Evolutionary conservation across 2,797 vertebrate species (phyloP).

Genomic region (Apodemus agrarius): DNA sequence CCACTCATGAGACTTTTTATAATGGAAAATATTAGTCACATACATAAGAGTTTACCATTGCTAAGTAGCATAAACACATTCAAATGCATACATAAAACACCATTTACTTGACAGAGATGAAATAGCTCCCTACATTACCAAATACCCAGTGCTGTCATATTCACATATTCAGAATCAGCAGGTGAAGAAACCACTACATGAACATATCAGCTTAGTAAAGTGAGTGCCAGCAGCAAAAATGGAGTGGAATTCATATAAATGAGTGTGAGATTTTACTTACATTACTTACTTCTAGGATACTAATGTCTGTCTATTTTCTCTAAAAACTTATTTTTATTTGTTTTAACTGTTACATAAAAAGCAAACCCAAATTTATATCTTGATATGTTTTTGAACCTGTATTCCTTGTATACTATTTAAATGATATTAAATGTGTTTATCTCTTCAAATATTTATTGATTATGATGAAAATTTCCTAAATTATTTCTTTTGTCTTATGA

Average conservation of each 20-base stretch:
- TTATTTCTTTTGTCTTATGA: neutral
- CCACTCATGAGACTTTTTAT: constrained; percentile 25
- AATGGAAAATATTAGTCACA: neutral
- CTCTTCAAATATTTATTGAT: neutral
- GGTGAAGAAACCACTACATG: neutral
- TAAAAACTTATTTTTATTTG: neutral
- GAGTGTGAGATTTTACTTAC: neutral
- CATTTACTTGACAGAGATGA: neutral
- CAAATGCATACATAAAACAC: neutral
- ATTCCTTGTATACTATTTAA: neutral
- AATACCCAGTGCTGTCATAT: neutral
- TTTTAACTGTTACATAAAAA: neutral
- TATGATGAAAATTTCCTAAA: neutral
- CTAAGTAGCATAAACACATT: neutral
- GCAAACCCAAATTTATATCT: neutral
- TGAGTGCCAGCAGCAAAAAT: neutral
- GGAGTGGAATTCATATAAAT: neutral
- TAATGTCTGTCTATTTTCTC: neutral
- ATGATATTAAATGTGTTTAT: neutral
- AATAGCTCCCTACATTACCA: constrained; percentile 9
- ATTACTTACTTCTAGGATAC: neutral
- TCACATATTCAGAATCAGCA: neutral
- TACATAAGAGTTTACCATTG: neutral
- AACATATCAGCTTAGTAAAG: neutral
- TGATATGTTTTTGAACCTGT: neutral